Percentiles rank a stretch among this genome's conserved stretches.
Conservation (phyloP, 2,888 invertebrate genomes). For the Aquatica leii region DNA sequence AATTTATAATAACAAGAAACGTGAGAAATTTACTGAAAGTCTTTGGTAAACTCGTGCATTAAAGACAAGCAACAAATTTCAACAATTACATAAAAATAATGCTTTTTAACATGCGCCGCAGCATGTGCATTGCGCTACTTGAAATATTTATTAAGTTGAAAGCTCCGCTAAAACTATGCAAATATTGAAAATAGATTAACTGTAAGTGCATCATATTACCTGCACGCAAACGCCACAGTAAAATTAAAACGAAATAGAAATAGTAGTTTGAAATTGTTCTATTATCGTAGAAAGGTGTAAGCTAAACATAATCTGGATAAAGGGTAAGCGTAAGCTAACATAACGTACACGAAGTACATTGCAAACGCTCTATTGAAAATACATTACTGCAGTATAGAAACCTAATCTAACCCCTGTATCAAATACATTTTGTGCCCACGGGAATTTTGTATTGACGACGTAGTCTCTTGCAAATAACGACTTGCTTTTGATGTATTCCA, state of each 20-base stretch:
- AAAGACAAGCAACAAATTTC: too few species aligned
- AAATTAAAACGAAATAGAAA: too few species aligned
- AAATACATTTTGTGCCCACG: conserved; percentile 50
- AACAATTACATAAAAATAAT: too few species aligned
- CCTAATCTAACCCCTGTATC: conserved; percentile 49
- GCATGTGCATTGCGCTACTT: too few species aligned
- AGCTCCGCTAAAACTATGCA: too few species aligned
- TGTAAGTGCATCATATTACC: too few species aligned
- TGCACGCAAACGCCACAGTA: too few species aligned
- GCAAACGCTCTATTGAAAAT: conserved; percentile 52
- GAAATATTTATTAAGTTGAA: too few species aligned
- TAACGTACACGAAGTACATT: conserved; percentile 36
- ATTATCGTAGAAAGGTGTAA: conserved; percentile 29
- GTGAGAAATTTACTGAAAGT: conserved; percentile 11
- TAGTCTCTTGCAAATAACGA: conserved; percentile 48
- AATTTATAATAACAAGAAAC: conserved; percentile 8
- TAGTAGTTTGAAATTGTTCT: neutral
- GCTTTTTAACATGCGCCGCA: too few species aligned
- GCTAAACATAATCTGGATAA: conserved; percentile 30
- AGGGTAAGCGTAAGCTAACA: conserved; percentile 34
- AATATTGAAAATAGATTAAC: too few species aligned
- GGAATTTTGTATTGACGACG: conserved; percentile 47
- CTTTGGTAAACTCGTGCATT: neutral
- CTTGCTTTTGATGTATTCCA: conserved; percentile 18
- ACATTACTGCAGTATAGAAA: conserved; percentile 50